Conservation (phyloP, 1,140 invertebrate genomes). For the Nautilus pompilius region DNA sequence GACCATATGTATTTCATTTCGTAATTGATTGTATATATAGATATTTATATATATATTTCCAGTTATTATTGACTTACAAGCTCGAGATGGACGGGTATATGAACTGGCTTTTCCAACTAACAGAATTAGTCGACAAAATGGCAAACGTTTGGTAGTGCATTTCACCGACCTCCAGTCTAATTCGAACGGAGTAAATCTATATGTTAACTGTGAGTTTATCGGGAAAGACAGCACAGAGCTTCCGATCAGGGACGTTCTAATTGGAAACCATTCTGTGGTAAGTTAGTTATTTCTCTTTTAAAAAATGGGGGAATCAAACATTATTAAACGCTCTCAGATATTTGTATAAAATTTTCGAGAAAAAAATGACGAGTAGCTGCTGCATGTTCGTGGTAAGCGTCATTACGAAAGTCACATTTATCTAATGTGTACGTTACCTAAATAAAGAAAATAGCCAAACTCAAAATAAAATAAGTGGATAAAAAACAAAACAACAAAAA, state of each 20-base stretch:
- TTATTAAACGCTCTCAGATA: no score
- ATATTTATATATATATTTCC: slow-evolving; percentile 8
- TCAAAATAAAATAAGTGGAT: no score
- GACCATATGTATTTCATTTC: neutral
- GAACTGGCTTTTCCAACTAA: slow-evolving; percentile 25
- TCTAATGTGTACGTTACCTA: no score
- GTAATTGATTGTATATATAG: neutral
- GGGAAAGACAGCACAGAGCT: slow-evolving; percentile 28
- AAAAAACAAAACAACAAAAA: no score
- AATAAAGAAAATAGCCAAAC: no score
- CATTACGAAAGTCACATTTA: no score
- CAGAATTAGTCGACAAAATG: slow-evolving; percentile 12
- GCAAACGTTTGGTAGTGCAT: slow-evolving; percentile 24
- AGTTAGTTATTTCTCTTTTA: slow-evolving; percentile 6
- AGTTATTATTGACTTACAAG: slow-evolving; percentile 25
- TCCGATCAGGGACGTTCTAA: slow-evolving; percentile 23
- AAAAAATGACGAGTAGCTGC: no score
- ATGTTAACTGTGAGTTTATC: slow-evolving; percentile 29
- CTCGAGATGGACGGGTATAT: slow-evolving; percentile 19
- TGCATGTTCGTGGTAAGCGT: no score
- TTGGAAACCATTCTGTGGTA: slow-evolving; percentile 19
- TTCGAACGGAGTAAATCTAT: slow-evolving; percentile 27
- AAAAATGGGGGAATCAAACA: no score
- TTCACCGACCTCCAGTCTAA: slow-evolving; percentile 23
- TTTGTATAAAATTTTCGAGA: no score